Evolutionary conservation across 35 echinoderm and acorn worm genomes (phyloP).

Genomic region (Lytechinus variegatus): DNA sequence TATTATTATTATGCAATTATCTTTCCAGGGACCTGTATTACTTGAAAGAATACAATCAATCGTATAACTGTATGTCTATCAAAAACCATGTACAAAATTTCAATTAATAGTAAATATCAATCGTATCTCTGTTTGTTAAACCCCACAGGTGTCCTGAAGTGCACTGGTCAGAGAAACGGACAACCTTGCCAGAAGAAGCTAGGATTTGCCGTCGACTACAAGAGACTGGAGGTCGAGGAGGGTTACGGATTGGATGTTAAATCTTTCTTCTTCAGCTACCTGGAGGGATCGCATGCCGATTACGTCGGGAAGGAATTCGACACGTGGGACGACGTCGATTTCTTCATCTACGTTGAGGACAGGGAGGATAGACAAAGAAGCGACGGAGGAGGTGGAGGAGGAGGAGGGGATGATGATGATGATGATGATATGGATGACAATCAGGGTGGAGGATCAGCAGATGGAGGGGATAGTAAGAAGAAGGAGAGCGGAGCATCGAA

Average conservation of each 20-base stretch:
- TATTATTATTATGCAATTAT: too few species aligned
- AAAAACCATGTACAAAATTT: too few species aligned
- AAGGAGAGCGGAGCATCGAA: not conserved
- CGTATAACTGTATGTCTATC: too few species aligned
- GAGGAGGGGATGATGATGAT: not conserved
- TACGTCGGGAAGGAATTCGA: slow-evolving; percentile 24
- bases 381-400: not conserved
- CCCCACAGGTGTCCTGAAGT: not conserved
- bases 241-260: slow-evolving; percentile 18
- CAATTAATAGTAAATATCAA: too few species aligned
- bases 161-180: slow-evolving; percentile 22
- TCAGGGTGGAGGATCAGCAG: not conserved
- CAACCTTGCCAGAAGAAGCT: slow-evolving; percentile 33
- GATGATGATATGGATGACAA: slow-evolving; percentile 15
- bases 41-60: too few species aligned
- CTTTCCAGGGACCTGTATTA: too few species aligned
- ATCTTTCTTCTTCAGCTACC: slow-evolving; percentile 42
- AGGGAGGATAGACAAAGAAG: not conserved
- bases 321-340: slow-evolving; percentile 21
- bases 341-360: slow-evolving; percentile 12
- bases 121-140: too few species aligned
- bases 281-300: not conserved
- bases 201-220: slow-evolving; percentile 19
- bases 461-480: not conserved
- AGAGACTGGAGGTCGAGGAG: not conserved